Evolutionary conservation across 2,888 invertebrate species (phyloP), one percentile per base, ranked within the genome.

Genomic region (Drosophila siamana): DNA sequence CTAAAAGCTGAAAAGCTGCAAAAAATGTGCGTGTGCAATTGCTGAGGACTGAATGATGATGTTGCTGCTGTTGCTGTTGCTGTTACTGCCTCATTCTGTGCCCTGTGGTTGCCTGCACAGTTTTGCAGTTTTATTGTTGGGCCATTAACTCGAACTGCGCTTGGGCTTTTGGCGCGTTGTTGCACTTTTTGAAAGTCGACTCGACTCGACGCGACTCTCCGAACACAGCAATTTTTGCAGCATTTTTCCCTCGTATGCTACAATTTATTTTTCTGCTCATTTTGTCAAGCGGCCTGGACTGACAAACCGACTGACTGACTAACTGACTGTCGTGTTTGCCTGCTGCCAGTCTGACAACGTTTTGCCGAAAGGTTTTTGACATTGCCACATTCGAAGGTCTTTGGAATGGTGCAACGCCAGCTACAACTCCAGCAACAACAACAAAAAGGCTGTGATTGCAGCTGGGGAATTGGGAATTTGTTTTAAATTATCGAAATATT

Each of bases 101-200:
- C 61, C 48, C 72, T 68, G 52, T 62, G 63, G 47, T 50, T 71
- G 69, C 60, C 59, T 57, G 48, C 67, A 59, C 67, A 59, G 70
- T 62, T 75, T 61, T 55, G 80, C 69, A 46, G 65, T 78, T 78
- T 78, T 78, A 80, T 78, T 78, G 80, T 68, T 80, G 80, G 74
- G 63, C 81, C 78, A 79, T 79, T 79, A 79, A 80, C 66, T 77
- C 65, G 68, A 66, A 65, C 65, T 54, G 74, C 56, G 56, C 74
- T 74, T 57, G 56, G 69, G 61, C 59, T 56, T 43, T 62, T 48
- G 67, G 77, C 76, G 69, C 69, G 57, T 51, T 78, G 73, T 48
- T 73, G 78, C 77, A 76, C 77, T 72, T 75, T 75, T 75, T 63
- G 77, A 75, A 75, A 75, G 75, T 72, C 65, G 62, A 38, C 13